Base-by-base conservation (phyloP, 2,888 invertebrate species). In the Lithophane semibrunnea region DNA sequence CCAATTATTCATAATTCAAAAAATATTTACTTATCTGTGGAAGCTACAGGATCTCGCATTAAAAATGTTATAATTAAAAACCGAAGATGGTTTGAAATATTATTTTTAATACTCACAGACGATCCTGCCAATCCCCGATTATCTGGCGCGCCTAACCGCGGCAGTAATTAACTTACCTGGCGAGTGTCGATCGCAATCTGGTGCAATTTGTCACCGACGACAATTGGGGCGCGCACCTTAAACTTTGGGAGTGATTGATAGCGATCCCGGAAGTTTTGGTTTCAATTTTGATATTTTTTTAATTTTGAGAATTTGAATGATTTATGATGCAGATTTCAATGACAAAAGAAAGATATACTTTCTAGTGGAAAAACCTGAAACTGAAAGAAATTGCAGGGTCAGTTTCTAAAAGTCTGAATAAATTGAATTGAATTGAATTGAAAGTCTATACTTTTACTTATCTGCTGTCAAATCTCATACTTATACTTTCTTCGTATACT, bases 171-270 rank as follows among this genome's bases (percentile, higher is more conserved):
- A 83, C 75, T 73, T 77, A 83, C 73, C 65, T 77, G 60, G 49
- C 65, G 63, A 72, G 66, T 81, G 82, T 75, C 75, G 84, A 84
- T 82, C 24, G 73, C 77, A 77, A 86, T 89, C 79, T 77, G 69
- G 16, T 88, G 81, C 80, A 89, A 89, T 89, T 88, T 89, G 88
- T 84, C 89, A 86, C 74, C 5, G 82, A 74, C 81, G 73, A 77
- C 83, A 89, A 88, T 79, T 87, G 82, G 87, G 70, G 65, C 88
- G 78, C 63, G 24, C 73, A 79, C 82, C 88, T 88, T 74, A 80
- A 84, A 86, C 85, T 86, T 84, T 54, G 56, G 37, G 24, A 56
- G 29, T 82, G 77, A 82, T 88, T 77, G 73, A 82, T 84, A 75
- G 69, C 65, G n/a, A 66, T 18, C 24, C 24, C 29, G 73, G 79